phyloP scores from a whole-genome alignment of 2,113 vertebrate species.

The Heterotis niloticus region DNA sequence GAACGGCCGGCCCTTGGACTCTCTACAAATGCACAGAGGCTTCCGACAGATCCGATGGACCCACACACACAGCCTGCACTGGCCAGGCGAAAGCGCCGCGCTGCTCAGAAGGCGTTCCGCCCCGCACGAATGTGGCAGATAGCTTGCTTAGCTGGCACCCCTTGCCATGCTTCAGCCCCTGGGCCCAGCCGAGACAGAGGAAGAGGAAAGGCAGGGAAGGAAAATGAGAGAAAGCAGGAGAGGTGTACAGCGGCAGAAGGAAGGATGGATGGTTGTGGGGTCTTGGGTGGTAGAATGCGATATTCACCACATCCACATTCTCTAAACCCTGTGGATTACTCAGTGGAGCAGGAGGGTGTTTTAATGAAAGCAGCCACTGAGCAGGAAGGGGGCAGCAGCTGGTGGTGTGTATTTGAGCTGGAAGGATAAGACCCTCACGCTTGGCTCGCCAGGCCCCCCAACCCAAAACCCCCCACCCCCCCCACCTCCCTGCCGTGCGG shows the following conservation, averaged over 20 bases:
- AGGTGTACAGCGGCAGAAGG: slow-evolving; percentile 19
- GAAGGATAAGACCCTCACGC: slow-evolving; percentile 72
- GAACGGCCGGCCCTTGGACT: slow-evolving; percentile 10
- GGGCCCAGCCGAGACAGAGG: not conserved
- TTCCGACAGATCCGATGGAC: slow-evolving; percentile 5
- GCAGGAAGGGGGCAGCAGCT: slow-evolving; percentile 73
- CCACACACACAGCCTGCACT: slow-evolving; percentile 20
- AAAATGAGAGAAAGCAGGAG: slow-evolving; percentile 8
- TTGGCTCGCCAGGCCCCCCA: slow-evolving; percentile 41
- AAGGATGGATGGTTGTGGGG: not conserved
- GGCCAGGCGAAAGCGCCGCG: not conserved
- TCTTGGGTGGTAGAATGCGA: slow-evolving; percentile 30
- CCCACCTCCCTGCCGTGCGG: slow-evolving; percentile 43
- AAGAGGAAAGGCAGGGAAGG: slow-evolving; percentile 5
- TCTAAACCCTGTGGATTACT: slow-evolving; percentile 64
- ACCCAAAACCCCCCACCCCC: slow-evolving; percentile 40
- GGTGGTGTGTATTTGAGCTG: slow-evolving; percentile 74
- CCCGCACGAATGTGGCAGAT: not conserved
- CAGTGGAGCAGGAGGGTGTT: slow-evolving; percentile 56
- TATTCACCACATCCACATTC: slow-evolving; percentile 53
- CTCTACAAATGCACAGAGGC: slow-evolving; percentile 16
- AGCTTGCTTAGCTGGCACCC: slow-evolving; percentile 11
- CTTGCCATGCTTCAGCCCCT: not conserved
- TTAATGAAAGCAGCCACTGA: slow-evolving; percentile 64
- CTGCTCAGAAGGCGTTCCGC: not conserved